Percentiles rank a stretch among this genome's conserved stretches.
These are phyloP conservation scores for Rattus norvegicus DNA, from an alignment of 2,113 vertebrate genomes.

Conservation along the genomic window DNA sequence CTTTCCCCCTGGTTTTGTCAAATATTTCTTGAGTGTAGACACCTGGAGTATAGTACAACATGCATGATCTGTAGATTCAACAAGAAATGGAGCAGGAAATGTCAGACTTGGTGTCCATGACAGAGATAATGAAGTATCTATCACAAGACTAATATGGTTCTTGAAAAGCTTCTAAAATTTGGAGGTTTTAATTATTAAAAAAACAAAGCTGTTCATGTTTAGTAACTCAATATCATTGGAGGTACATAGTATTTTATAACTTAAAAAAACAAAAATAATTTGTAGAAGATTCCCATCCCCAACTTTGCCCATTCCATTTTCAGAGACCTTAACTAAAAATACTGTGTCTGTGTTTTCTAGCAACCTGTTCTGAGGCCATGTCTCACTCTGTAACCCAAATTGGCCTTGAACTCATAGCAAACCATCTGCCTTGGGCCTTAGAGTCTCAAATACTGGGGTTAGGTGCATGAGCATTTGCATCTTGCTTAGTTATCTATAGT, in stretches of 20 bases:
- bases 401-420: not conserved
- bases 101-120: conserved; percentile 97
- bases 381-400: not conserved
- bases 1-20: conserved; percentile 93
- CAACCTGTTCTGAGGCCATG: conserved; percentile 83
- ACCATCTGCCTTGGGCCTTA: not conserved
- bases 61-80: conserved; percentile 99
- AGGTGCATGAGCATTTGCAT: not conserved
- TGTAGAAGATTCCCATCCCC: conserved; percentile 77
- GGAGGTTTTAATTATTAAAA: conserved; percentile 96
- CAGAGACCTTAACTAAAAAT: conserved; percentile 86
- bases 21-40: conserved; percentile 99
- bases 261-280: conserved; percentile 88
- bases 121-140: conserved; percentile 99
- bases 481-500: not conserved
- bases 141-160: conserved; percentile 97
- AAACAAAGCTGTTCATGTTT: conserved; percentile 97
- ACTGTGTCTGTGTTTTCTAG: conserved; percentile 98
- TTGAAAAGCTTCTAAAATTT: conserved; percentile 97
- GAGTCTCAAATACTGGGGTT: not conserved
- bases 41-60: conserved; percentile 99
- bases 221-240: conserved; percentile 90
- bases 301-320: conserved; percentile 85
- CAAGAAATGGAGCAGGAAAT: conserved; percentile 97
- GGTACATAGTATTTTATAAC: conserved; percentile 87